Base-by-base conservation (phyloP, 2,113 vertebrate genomes). In the Stictonetta naevosa region DNA sequence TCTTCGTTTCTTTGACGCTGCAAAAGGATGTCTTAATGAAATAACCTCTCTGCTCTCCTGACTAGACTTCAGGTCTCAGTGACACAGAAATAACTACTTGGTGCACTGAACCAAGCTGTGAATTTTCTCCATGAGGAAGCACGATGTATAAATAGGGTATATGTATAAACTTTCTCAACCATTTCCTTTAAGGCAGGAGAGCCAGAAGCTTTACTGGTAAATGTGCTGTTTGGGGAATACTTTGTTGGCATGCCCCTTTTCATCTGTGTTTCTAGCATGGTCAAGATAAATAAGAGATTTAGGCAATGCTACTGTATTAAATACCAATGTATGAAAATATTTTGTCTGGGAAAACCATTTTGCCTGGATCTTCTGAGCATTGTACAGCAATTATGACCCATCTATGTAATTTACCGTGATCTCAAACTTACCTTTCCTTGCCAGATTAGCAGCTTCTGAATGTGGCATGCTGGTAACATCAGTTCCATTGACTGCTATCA, bases 381-480 rank as follows among this genome's bases (percentile, higher is more conserved):
- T 46, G 11, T 87, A 44, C 4, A 64, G 34, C 17, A 67, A 87
- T 52, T 4, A 9, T 14, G 28, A 84, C 14, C 11, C 10, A 42
- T 14, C 34, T 0, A 1, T 56, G 29, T 60, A 72, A 60, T 60
- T 56, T 56, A 31, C 3, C 50, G 25, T 59, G 5, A 55, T 40
- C 15, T 58, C 48, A 73, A 88, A 95, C 52, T 94, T 96, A 98
- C 98, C 99, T 98, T 98, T 98, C 42, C 98, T 98, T 62, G 98
- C 99, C 46, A 99, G 97, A 73, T 98, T 98, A 58, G 98, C 99
- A 64, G 99, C 99, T 95, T 99, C 99, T 42, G 99, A 99, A 25
- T 99, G 99, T 75, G 98, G 98, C 55, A 98, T 97, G 25, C 98
- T 98, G 66, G 98, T 99, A 90, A 99, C 99, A 94, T 99, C 98